phyloP scores from a whole-genome alignment of 2,797 vertebrate species.

The Allobates femoralis region DNA sequence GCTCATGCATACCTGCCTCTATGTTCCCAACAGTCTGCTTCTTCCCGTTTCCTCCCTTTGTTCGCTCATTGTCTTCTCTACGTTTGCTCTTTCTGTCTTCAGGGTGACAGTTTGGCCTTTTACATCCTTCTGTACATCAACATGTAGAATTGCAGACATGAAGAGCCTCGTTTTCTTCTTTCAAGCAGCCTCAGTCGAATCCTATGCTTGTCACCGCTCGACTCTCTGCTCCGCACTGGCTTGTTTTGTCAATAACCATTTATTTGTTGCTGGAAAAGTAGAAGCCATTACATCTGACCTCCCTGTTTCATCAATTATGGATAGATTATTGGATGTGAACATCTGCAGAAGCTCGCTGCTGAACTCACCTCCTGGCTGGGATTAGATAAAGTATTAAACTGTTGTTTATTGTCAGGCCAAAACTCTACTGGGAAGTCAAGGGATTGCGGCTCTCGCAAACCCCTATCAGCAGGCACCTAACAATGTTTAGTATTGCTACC shows the following conservation, averaged over 20 bases:
- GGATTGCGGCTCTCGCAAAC: slow-evolving; percentile 82
- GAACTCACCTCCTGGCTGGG: slow-evolving; percentile 95
- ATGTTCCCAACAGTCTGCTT: slow-evolving; percentile 64
- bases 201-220: slow-evolving; percentile 81
- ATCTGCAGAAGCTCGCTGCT: slow-evolving; percentile 95
- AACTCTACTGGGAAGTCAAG: slow-evolving; percentile 90
- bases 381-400: slow-evolving; percentile 99
- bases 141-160: slow-evolving; percentile 67
- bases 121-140: slow-evolving; percentile 59
- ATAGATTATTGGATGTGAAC: slow-evolving; percentile 99
- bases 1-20: slow-evolving; percentile 79
- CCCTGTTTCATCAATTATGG: slow-evolving; percentile 99
- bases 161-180: slow-evolving; percentile 67
- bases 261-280: slow-evolving; percentile 96
- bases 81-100: slow-evolving; percentile 67
- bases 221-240: slow-evolving; percentile 85
- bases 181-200: slow-evolving; percentile 67
- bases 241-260: slow-evolving; percentile 99
- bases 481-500: slow-evolving; percentile 82
- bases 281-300: slow-evolving; percentile 99
- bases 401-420: slow-evolving; percentile 98
- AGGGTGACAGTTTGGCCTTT: slow-evolving; percentile 69
- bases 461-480: slow-evolving; percentile 88
- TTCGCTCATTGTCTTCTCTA: slow-evolving; percentile 65
- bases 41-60: slow-evolving; percentile 62